Evolutionary conservation across 2,113 vertebrate genomes (phyloP), one percentile per base, ranked within the genome.

Genomic region (Scolopax mira): DNA sequence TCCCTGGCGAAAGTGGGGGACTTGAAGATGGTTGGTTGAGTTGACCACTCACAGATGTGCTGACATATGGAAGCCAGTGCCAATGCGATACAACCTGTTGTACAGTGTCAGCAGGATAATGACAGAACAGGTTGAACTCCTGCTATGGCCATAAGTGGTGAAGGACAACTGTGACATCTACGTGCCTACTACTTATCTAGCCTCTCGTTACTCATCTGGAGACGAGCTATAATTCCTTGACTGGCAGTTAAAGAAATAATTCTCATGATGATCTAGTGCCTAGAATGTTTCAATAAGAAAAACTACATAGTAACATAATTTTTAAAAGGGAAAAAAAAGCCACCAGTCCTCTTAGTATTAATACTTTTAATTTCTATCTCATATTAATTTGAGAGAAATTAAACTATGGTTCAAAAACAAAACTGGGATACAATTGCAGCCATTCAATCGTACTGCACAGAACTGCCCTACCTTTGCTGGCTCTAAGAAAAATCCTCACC

Each of bases 51-150:
- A 98, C 99, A 99, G 98, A 98, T 99, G 99, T 98, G 96, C 89
- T 93, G 97, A 96, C 99, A 99, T 98, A 98, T 98, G 98, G 98
- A 95, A 98, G 96, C 97, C 96, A 97, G 97, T 98, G 97, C 97
- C 97, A 91, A 88, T 95, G 98, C 96, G 67, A 96, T 95, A 96
- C 97, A 98, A 99, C 99, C 99, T 99, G 99, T 99, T 99, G 98
- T 98, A 97, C 97, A 93, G 94, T 97, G 97, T 92, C 97, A 96
- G 97, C 98, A 98, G 98, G 98, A 98, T 96, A 97, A 98, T 98
- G 96, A 98, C 94, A 97, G 97, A 98, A 98, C 98, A 98, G 98
- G 97, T 98, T 97, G 97, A 94, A 93, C 92, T 95, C 95, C 90
- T 94, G 96, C 92, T 97, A 89, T 94, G 95, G 96, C 94, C 94